A percentile compares a stretch with the other conserved stretches of the same genome.
Evolutionary conservation across 2,113 vertebrate species (phyloP).

Genomic region (Formicarius rufipectus): DNA sequence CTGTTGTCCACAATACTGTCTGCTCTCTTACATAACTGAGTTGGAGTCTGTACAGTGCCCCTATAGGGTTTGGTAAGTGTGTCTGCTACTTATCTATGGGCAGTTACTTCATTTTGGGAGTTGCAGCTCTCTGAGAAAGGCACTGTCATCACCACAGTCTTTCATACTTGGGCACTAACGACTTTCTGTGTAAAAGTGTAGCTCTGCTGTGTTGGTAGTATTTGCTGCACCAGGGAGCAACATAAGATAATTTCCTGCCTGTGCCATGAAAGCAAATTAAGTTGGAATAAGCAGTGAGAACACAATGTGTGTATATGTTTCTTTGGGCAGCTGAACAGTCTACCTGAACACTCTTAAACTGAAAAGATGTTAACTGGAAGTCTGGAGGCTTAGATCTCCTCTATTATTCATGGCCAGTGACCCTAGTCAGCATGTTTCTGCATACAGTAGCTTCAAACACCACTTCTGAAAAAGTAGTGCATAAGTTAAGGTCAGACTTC

Average conservation of each 20-base stretch:
- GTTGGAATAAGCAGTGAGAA: not conserved
- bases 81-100: accelerated
- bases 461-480: not conserved
- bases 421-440: not conserved
- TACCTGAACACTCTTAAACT: not conserved
- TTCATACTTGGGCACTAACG: not conserved
- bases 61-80: not conserved
- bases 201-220: not conserved
- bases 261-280: not conserved
- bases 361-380: conserved; percentile 11
- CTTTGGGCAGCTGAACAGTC: not conserved
- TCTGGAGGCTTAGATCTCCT: not conserved
- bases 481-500: not conserved
- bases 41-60: not conserved
- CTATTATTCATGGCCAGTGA: not conserved
- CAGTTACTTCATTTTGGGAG: not conserved
- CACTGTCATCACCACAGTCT: not conserved
- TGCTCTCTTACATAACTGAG: not conserved
- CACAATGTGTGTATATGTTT: not conserved
- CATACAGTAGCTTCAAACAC: not conserved
- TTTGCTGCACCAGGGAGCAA: not conserved
- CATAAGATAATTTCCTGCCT: not conserved
- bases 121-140: not conserved
- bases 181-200: not conserved
- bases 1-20: not conserved